Evolutionary conservation across 2,888 invertebrate genomes (phyloP), one percentile per base, ranked within the genome.

Genomic region (Philopedon plagiatum): DNA sequence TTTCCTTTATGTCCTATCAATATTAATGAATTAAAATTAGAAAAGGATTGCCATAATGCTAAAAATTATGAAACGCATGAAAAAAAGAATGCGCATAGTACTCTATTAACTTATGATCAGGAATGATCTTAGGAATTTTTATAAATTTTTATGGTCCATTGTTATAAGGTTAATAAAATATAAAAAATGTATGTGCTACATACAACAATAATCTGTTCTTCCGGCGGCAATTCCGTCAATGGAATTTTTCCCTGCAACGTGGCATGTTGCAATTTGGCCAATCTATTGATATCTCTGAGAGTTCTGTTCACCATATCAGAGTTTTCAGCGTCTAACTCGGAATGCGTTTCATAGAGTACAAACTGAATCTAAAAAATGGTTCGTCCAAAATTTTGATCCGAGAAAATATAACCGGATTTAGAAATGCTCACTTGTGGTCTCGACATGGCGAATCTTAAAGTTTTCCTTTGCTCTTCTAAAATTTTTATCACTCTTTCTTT

Each of bases 341-440:
- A 94, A 85, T 95, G 94, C 0, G 94, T 94, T 82, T 94, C 94
- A 79, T 95, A 95, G 32, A 95, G 84, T 11, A 94, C 89, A 74
- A 94, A 88, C 81, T 95, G 95, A 21, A 94, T 90, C 91, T 91
- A 78, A 64, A 83, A 82, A 46, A 41, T 66, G 5, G 41, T 41
- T 9, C 21, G 26, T 37, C 5, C 1, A 58, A 58, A 39, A 58
- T 15, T 18, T 34, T 7, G 15, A 9, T 18, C 8, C 4, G 13
- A 18, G 37, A 58, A 29, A 34, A 13, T 2, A 60, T 21, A n/a
- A 34, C 11, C 18, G 39, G n/a, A 37, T 37, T 21, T n/a, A n/a
- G n/a, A n/a, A n/a, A n/a, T 34, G 34, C 58, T 60, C 80, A 90
- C 92, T 86, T 94, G 94, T 0, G 95, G 94, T 62, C 92, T 90